Percentiles rank a stretch among this genome's conserved stretches.
Evolutionary conservation across 2,113 vertebrate species (phyloP).

Genomic region (Ctenomys sociabilis): DNA sequence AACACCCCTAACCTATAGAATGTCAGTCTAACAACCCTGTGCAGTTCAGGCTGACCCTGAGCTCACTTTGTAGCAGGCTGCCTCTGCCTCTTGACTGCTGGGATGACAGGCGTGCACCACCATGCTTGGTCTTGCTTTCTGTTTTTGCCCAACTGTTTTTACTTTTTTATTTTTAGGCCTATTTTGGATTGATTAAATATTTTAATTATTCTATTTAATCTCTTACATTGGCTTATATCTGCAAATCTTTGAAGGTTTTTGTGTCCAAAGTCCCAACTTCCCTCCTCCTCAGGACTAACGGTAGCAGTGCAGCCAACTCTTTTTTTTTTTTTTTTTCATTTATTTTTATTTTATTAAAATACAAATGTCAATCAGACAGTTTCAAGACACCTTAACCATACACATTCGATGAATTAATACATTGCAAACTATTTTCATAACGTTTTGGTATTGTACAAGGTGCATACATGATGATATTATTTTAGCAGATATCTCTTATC

Average conservation of each 20-base stretch:
- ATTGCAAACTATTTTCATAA: no score
- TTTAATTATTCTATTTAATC: not conserved
- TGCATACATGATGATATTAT: no score
- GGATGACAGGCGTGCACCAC: not conserved
- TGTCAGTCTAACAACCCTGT: not conserved
- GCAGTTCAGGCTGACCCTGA: no score
- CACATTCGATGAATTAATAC: no score
- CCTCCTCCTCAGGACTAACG: not conserved
- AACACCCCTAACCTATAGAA: not conserved
- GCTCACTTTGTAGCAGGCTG: no score
- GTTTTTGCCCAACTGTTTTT: not conserved
- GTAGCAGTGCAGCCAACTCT: not conserved
- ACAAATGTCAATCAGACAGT: no score
- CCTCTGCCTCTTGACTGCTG: not conserved
- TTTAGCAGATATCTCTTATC: no score
- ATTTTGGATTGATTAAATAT: constrained; percentile 1
- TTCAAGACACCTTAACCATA: no score
- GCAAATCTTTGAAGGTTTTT: not conserved
- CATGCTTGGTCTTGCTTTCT: not conserved
- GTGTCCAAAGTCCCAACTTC: not conserved
- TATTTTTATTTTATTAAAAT: no score
- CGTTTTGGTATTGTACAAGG: no score
- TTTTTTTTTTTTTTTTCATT: no score
- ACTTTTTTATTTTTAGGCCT: no score
- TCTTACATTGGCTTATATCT: not conserved